phyloP scores from a whole-genome alignment of 2,797 vertebrate genomes.

The Coracias cyanogaster region DNA sequence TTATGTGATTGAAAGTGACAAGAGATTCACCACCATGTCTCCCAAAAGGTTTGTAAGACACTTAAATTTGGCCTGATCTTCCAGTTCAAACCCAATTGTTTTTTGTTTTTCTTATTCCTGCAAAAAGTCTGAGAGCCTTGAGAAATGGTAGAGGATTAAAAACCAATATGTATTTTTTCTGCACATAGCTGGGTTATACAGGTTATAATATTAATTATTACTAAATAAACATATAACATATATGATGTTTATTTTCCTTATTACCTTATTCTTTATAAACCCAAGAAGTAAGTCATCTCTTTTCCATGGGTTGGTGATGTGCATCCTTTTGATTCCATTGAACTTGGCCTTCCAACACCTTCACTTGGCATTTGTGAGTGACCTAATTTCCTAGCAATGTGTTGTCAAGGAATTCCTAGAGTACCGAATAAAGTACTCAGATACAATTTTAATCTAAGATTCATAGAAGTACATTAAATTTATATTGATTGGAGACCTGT shows the following conservation, averaged over 20 bases:
- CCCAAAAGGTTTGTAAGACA: neutral
- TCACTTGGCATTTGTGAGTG: neutral
- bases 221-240: neutral
- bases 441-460: conserved; percentile 18
- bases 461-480: conserved; percentile 19
- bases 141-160: neutral
- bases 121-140: neutral
- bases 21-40: neutral
- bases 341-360: neutral
- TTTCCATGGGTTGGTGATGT: neutral
- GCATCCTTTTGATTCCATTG: neutral
- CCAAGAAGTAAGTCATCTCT: neutral
- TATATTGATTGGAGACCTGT: conserved; percentile 5
- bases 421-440: conserved; percentile 1
- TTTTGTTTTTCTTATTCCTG: neutral
- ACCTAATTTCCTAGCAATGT: neutral
- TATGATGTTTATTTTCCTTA: neutral
- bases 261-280: neutral
- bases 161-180: neutral
- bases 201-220: neutral
- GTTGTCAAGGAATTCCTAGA: conserved; percentile 39
- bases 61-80: neutral
- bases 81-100: neutral
- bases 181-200: neutral
- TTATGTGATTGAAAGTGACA: neutral